Conservation (phyloP, 2,888 invertebrate genomes). For the Leucoma salicis region DNA sequence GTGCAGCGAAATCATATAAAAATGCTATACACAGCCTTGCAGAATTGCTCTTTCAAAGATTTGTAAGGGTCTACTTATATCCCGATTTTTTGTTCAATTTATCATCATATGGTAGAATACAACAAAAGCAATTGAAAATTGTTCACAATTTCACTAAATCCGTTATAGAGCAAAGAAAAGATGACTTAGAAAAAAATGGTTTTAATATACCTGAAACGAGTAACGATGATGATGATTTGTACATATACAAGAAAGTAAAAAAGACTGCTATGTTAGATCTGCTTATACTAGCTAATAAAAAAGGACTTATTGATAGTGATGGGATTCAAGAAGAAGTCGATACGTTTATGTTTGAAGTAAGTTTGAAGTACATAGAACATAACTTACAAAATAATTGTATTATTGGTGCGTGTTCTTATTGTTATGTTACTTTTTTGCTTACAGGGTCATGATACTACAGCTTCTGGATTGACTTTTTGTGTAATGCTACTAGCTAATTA, state of each 20-base stretch:
- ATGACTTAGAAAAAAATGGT: constrained; percentile 4
- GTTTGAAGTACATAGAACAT: background rate
- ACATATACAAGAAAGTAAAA: constrained; percentile 29
- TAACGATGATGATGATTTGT: constrained; percentile 6
- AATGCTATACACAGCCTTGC: constrained; percentile 75
- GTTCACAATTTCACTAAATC: constrained; percentile 60
- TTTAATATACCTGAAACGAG: background rate
- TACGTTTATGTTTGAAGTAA: constrained; percentile 84
- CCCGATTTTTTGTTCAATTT: constrained; percentile 74
- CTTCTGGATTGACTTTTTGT: constrained; percentile 62
- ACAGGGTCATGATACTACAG: constrained; percentile 79
- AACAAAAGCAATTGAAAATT: constrained; percentile 53
- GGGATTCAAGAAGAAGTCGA: constrained; percentile 84
- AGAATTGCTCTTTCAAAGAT: constrained; percentile 49
- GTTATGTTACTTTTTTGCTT: constrained; percentile 16
- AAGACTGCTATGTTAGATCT: constrained; percentile 81
- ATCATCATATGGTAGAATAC: constrained; percentile 68
- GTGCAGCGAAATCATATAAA: constrained; percentile 75
- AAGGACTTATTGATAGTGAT: constrained; percentile 70
- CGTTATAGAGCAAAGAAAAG: constrained; percentile 49
- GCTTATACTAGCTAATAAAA: constrained; percentile 71
- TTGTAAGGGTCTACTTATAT: constrained; percentile 81
- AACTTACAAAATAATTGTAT: background rate
- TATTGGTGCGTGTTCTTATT: background rate
- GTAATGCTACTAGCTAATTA: constrained; percentile 73